Evolutionary conservation across 1,140 invertebrate species (phyloP).

Genomic region (Drosophila ananassae): DNA sequence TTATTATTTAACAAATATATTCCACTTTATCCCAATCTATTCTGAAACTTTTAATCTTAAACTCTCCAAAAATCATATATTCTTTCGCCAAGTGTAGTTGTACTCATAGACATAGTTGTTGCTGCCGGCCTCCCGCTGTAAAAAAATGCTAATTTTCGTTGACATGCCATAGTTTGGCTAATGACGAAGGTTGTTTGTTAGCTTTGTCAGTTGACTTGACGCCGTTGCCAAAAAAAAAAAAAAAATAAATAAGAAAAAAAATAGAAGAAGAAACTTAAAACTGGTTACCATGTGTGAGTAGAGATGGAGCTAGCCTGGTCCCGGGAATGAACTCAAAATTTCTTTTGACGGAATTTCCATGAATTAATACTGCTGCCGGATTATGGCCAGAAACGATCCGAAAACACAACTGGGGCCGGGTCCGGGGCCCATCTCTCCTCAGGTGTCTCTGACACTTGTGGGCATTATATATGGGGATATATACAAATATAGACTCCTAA

Average conservation of each 20-base stretch:
- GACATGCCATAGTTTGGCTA: slow-evolving; percentile 82
- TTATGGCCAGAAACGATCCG: slow-evolving; percentile 47
- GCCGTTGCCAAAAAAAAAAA: slow-evolving; percentile 54
- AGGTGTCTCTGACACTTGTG: slow-evolving; percentile 56
- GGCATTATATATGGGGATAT: slow-evolving; percentile 33
- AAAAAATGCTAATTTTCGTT: slow-evolving; percentile 77
- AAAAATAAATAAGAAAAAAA: slow-evolving; percentile 13
- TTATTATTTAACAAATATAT: background rate
- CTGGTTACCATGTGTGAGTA: slow-evolving; percentile 56
- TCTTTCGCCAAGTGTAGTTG: slow-evolving; percentile 15
- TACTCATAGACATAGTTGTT: slow-evolving; percentile 33
- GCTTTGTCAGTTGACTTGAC: slow-evolving; percentile 75
- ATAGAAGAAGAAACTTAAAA: slow-evolving; percentile 49
- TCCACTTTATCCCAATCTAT: too few relatives aligned
- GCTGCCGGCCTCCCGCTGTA: slow-evolving; percentile 50
- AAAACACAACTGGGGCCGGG: slow-evolving; percentile 2
- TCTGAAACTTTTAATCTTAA: too few relatives aligned
- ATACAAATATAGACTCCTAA: slow-evolving; percentile 16
- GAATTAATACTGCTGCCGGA: slow-evolving; percentile 74
- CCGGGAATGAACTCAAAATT: slow-evolving; percentile 53
- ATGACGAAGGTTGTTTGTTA: slow-evolving; percentile 81
- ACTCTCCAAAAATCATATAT: background rate
- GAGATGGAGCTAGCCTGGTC: background rate
- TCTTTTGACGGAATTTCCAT: slow-evolving; percentile 80
- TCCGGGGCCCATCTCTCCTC: slow-evolving; percentile 38